phyloP scores from a whole-genome alignment of 2,888 invertebrate genomes.

The Ormyrus pomaceus region DNA sequence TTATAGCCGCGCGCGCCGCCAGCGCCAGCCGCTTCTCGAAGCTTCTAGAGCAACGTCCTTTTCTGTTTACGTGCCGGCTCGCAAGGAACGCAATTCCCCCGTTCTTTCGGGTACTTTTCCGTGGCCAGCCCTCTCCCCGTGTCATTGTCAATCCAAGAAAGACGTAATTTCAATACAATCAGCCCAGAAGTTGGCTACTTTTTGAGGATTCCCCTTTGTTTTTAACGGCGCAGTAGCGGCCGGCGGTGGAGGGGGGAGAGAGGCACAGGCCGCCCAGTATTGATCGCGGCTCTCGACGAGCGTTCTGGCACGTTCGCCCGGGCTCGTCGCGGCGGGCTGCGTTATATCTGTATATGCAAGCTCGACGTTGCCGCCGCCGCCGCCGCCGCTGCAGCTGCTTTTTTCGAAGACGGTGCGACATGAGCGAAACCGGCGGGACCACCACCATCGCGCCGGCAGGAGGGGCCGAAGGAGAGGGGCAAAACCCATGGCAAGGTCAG shows the following conservation, averaged over 20 bases:
- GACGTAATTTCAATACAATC: too few species aligned
- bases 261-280: too few species aligned
- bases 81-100: not conserved
- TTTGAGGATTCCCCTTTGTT: too few species aligned
- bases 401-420: not conserved
- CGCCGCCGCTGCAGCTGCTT: too few species aligned
- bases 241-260: not conserved
- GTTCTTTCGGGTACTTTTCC: too few species aligned
- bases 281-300: conserved; percentile 56
- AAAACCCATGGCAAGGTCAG: conserved; percentile 40
- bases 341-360: not conserved
- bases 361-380: too few species aligned
- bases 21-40: conserved; percentile 46
- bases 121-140: too few species aligned
- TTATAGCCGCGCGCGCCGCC: conserved; percentile 66
- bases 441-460: not conserved
- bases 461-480: not conserved
- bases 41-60: conserved; percentile 57
- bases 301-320: conserved; percentile 71
- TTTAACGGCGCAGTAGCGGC: conserved; percentile 21
- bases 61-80: conserved; percentile 31
- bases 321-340: not conserved
- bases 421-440: not conserved
- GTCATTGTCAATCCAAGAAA: too few species aligned
- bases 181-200: too few species aligned